Conservation (phyloP, 2,797 vertebrate genomes). For the Heterohyrax brucei region DNA sequence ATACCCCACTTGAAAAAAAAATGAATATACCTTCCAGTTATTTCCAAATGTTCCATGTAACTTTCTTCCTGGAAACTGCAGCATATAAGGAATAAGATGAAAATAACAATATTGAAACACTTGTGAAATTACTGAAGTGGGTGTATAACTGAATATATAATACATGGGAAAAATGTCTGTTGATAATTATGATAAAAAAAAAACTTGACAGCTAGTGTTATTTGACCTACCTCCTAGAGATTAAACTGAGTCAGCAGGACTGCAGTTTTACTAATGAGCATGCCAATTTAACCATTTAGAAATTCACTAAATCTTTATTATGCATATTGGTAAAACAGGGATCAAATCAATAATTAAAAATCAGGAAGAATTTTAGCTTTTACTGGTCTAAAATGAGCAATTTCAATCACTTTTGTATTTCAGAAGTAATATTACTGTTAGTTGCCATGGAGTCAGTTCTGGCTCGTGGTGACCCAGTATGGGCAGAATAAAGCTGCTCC, state of each 20-base stretch:
- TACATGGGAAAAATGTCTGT: slow-evolving; percentile 69
- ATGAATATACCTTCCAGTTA: slow-evolving; percentile 66
- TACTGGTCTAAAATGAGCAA: slow-evolving; percentile 62
- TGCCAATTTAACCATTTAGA: slow-evolving; percentile 26
- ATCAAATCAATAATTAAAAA: slow-evolving; percentile 50
- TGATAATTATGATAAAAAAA: slow-evolving; percentile 58
- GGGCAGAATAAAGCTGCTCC: neutral
- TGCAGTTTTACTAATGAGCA: neutral
- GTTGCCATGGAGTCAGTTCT: neutral
- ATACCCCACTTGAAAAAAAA: slow-evolving; percentile 5
- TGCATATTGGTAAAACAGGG: neutral
- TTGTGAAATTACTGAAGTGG: slow-evolving; percentile 75
- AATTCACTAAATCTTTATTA: neutral
- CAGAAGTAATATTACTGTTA: neutral
- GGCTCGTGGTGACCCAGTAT: neutral
- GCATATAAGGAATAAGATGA: slow-evolving; percentile 63
- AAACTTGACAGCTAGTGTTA: slow-evolving; percentile 66
- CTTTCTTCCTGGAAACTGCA: slow-evolving; percentile 63
- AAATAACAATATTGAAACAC: slow-evolving; percentile 76
- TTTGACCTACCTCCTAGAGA: slow-evolving; percentile 51
- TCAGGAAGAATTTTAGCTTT: slow-evolving; percentile 34
- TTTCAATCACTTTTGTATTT: slow-evolving; percentile 52
- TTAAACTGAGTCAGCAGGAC: slow-evolving; percentile 31
- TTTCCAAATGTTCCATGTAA: slow-evolving; percentile 61
- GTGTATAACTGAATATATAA: slow-evolving; percentile 73